These are phyloP conservation scores for Philhelius pedissequus DNA, from an alignment of 2,888 invertebrate genomes.

Conservation along the genomic window DNA sequence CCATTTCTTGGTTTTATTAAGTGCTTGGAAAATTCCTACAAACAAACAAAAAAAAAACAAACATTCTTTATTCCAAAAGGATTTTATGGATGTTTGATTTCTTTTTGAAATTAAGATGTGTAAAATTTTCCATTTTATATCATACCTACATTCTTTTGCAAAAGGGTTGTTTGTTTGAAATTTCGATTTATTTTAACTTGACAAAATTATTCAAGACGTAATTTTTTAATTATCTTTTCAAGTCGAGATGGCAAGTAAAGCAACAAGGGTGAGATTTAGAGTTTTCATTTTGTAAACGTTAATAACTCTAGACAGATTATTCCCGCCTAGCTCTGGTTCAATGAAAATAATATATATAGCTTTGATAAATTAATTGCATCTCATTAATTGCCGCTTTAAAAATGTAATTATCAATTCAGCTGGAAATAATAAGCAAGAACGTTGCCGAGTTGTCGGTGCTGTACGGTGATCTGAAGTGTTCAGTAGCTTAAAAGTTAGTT, in stretches of 20 bases:
- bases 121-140: not conserved
- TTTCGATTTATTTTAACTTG: not conserved
- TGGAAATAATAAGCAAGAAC: no score
- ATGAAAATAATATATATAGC: constrained; percentile 1
- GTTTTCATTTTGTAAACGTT: not conserved
- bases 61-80: constrained; percentile 24
- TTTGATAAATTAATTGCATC: constrained; percentile 24
- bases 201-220: not conserved
- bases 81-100: constrained; percentile 44
- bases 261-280: not conserved
- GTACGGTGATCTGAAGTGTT: not conserved
- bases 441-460: no score
- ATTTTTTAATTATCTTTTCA: not conserved
- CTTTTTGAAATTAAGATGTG: constrained; percentile 9
- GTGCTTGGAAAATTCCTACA: constrained; percentile 31
- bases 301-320: not conserved
- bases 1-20: constrained; percentile 21
- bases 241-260: not conserved
- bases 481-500: not conserved
- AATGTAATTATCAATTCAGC: constrained; percentile 17
- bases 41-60: constrained; percentile 34
- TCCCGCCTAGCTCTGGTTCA: not conserved
- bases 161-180: not conserved
- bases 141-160: not conserved
- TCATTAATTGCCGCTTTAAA: constrained; percentile 13